Percentiles rank a stretch among this genome's conserved stretches.
phyloP scores from a whole-genome alignment of 2,113 vertebrate species.

The Bubo blakistoni region DNA sequence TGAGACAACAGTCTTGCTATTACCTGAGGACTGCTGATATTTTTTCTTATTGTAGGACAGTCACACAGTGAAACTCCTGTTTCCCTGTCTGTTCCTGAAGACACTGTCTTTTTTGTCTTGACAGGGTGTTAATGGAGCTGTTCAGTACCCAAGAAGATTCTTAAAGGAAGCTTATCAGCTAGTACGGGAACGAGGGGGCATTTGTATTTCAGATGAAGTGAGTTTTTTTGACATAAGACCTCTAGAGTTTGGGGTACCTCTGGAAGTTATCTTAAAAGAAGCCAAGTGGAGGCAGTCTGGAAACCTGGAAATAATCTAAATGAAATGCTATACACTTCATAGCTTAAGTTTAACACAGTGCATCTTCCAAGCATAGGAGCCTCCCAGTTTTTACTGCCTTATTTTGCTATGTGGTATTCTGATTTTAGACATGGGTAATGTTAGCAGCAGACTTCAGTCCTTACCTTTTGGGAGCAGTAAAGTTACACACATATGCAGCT shows the following conservation, averaged over 20 bases:
- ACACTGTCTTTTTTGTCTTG: background rate
- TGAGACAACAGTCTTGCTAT: background rate
- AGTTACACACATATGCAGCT: background rate
- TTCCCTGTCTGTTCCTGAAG: background rate
- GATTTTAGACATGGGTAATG: background rate
- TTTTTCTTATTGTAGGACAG: background rate
- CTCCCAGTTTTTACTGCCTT: background rate
- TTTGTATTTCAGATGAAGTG: constrained; percentile 93
- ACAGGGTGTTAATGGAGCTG: constrained; percentile 85
- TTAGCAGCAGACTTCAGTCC: background rate
- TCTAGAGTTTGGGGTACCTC: background rate
- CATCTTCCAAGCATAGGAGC: background rate
- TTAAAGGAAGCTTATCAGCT: constrained; percentile 84
- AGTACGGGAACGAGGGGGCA: constrained; percentile 82
- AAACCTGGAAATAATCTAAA: background rate
- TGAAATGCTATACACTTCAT: background rate
- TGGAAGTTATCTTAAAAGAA: background rate
- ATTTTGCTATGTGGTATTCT: background rate
- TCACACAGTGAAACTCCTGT: background rate
- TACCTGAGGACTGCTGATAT: background rate
- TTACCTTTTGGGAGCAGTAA: background rate
- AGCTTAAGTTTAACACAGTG: background rate
- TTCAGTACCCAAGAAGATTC: constrained; percentile 91
- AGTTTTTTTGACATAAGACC: background rate
- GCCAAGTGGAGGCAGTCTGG: background rate